Evolutionary conservation across 2,888 invertebrate species (phyloP).

Genomic region (Teleiodes luculella): DNA sequence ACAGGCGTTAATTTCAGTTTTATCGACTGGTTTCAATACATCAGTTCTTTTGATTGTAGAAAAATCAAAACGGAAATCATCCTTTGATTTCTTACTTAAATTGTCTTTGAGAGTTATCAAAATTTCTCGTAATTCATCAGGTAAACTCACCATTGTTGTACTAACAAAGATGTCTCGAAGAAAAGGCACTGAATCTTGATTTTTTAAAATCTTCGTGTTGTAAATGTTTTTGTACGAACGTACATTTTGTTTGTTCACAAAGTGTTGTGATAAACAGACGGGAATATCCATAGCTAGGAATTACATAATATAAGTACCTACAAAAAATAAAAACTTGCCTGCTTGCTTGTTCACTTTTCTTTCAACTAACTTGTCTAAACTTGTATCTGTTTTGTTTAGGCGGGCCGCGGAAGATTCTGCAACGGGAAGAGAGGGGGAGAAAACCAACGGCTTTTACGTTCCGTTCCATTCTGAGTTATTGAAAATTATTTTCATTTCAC

Average conservation of each 20-base stretch:
- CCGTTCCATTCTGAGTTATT: too few relatives aligned
- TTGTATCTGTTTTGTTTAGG: slow-evolving; percentile 23
- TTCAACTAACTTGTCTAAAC: slow-evolving; percentile 44
- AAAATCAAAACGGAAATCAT: slow-evolving; percentile 50
- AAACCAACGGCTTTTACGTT: neutral
- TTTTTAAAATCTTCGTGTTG: slow-evolving; percentile 42
- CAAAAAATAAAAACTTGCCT: too few relatives aligned
- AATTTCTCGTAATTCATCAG: slow-evolving; percentile 35
- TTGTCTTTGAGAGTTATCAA: slow-evolving; percentile 43
- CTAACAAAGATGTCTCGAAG: slow-evolving; percentile 38
- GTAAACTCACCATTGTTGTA: slow-evolving; percentile 34
- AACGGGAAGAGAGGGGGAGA: neutral
- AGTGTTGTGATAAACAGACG: slow-evolving; percentile 55
- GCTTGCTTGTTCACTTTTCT: neutral
- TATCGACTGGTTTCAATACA: slow-evolving; percentile 39
- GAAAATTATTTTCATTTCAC: too few relatives aligned
- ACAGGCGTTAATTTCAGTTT: slow-evolving; percentile 43
- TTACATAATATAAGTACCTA: neutral
- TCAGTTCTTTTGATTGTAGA: slow-evolving; percentile 30
- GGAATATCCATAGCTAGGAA: slow-evolving; percentile 37
- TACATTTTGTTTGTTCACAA: slow-evolving; percentile 64
- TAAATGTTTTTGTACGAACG: slow-evolving; percentile 55
- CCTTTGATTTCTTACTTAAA: slow-evolving; percentile 36
- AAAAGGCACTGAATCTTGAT: slow-evolving; percentile 31
- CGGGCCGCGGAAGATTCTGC: neutral